These are phyloP conservation scores for Brachionichthys hirsutus DNA, from an alignment of 2,113 vertebrate genomes.

Conservation along the genomic window DNA sequence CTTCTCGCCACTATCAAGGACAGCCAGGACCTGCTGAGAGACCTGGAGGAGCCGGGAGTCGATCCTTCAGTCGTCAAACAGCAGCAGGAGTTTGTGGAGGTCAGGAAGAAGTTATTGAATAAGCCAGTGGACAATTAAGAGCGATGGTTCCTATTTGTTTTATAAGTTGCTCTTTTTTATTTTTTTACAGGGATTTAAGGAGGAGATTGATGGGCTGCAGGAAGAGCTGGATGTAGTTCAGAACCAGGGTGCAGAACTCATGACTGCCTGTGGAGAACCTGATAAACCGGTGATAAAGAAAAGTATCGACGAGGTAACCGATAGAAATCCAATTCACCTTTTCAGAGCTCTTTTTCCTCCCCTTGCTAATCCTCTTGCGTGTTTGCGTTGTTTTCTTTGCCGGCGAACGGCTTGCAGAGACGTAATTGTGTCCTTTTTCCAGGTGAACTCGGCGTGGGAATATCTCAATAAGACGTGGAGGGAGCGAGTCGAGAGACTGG, in stretches of 20 bases:
- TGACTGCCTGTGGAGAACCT: slow-evolving; percentile 91
- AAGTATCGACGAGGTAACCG: slow-evolving; percentile 92
- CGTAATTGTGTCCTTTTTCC: slow-evolving; percentile 1
- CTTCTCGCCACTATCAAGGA: slow-evolving; percentile 92
- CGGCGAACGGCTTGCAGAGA: not conserved
- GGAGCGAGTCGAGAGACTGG: slow-evolving; percentile 87
- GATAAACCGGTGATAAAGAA: slow-evolving; percentile 98
- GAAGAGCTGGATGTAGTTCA: slow-evolving; percentile 89
- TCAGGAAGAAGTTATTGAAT: slow-evolving; percentile 35
- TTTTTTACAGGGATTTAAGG: slow-evolving; percentile 84
- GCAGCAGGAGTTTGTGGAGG: slow-evolving; percentile 95
- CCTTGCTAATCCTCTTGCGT: no score
- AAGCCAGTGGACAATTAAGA: not conserved
- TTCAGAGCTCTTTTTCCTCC: not conserved
- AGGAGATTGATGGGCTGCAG: slow-evolving; percentile 94
- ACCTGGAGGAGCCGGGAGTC: slow-evolving; percentile 91
- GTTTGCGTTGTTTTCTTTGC: not conserved
- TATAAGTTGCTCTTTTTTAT: slow-evolving; percentile 1
- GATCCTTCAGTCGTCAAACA: slow-evolving; percentile 97
- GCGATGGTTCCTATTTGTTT: not conserved
- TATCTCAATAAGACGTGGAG: slow-evolving; percentile 93
- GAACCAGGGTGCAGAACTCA: slow-evolving; percentile 89
- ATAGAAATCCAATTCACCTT: not conserved
- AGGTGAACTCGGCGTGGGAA: slow-evolving; percentile 95
- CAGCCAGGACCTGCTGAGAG: slow-evolving; percentile 91